These are phyloP conservation scores for Pollenia angustigena DNA, from an alignment of 2,888 invertebrate genomes.

Conservation along the genomic window DNA sequence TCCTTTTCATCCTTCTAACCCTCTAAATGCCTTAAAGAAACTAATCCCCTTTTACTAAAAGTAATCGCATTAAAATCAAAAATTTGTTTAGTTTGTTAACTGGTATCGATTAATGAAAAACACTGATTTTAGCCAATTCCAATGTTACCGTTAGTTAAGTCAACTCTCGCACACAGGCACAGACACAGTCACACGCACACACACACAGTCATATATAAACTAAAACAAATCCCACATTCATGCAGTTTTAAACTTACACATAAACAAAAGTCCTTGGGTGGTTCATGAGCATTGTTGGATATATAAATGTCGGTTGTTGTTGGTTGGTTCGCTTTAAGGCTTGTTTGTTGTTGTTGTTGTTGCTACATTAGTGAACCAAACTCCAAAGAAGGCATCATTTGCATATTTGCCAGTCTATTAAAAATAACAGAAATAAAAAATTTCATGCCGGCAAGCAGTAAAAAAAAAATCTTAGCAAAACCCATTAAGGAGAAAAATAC, in stretches of 20 bases:
- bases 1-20: too few relatives aligned
- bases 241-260: not conserved
- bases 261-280: conserved; percentile 60
- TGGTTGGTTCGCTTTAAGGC: conserved; percentile 40
- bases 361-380: conserved; percentile 31
- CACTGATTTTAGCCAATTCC: conserved; percentile 26
- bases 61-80: conserved; percentile 19
- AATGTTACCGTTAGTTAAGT: conserved; percentile 33
- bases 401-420: conserved; percentile 68
- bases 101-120: conserved; percentile 32
- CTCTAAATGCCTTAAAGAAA: not conserved
- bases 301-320: not conserved
- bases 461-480: conserved; percentile 10
- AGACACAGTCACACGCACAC: not conserved
- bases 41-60: not conserved
- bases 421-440: conserved; percentile 39
- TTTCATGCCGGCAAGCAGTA: conserved; percentile 53
- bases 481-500: conserved; percentile 24
- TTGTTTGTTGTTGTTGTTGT: not conserved
- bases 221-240: not conserved
- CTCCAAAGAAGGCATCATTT: conserved; percentile 58
- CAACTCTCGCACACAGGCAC: not conserved
- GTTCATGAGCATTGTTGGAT: conserved; percentile 34
- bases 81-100: too few relatives aligned
- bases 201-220: not conserved